phyloP scores from a whole-genome alignment of 2,888 invertebrate genomes.

The Lepeophtheirus nordmannii region DNA sequence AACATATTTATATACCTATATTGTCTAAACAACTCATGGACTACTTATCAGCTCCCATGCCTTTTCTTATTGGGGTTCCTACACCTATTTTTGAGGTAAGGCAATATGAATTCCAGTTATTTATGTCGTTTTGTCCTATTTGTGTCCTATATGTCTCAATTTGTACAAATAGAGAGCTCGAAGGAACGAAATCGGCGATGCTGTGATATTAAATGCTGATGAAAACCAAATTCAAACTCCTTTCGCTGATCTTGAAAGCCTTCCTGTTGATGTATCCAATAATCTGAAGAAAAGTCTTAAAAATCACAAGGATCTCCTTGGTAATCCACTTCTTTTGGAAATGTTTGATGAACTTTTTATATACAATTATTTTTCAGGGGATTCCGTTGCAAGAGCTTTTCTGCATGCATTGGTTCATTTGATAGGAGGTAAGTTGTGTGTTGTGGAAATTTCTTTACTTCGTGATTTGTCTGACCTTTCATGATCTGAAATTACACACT shows the following conservation, averaged over 20 bases:
- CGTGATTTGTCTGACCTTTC: neutral
- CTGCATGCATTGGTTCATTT: conserved; percentile 74
- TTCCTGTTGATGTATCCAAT: conserved; percentile 72
- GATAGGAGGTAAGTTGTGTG: conserved; percentile 46
- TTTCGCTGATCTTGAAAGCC: conserved; percentile 70
- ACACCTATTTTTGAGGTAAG: conserved; percentile 59
- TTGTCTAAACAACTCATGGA: conserved; percentile 74
- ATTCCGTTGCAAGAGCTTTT: conserved; percentile 48
- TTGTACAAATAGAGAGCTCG: conserved; percentile 48
- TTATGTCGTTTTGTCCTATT: too few relatives aligned
- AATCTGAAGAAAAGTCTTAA: conserved; percentile 27
- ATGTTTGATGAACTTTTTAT: too few relatives aligned
- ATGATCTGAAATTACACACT: neutral
- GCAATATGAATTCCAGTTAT: conserved; percentile 26
- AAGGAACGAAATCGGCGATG: conserved; percentile 74
- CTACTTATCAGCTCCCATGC: conserved; percentile 89
- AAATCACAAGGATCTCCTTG: conserved; percentile 22
- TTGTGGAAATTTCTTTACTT: too few relatives aligned
- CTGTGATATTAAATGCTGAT: conserved; percentile 85
- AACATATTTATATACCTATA: conserved; percentile 93
- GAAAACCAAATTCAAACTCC: conserved; percentile 67
- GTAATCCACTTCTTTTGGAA: neutral
- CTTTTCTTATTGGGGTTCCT: conserved; percentile 89
- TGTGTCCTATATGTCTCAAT: neutral
- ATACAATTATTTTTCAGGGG: conserved; percentile 10